Base-by-base conservation (phyloP, 2,797 vertebrate species). In the Parotocinclus haroldoi region DNA sequence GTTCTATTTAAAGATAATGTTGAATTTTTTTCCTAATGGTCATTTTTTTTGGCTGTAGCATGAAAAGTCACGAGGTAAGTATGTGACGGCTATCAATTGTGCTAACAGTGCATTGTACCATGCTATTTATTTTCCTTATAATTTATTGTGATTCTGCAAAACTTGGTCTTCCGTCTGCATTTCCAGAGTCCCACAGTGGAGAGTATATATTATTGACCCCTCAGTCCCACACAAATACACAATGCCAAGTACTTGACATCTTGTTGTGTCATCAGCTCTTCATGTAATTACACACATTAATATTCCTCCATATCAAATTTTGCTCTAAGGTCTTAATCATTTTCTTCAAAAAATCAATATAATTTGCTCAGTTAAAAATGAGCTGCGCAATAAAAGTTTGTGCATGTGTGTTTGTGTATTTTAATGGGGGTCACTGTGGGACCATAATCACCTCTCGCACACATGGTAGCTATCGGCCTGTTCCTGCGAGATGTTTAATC, bases 21-120 rank as follows among this genome's bases (percentile, higher is more conserved):
- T 75, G 67, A 69, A 75, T 84, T 85, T 81, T n/a, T 74, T 66
- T 44, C 45, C 44, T 78, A 82, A 82, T 81, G 80, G 73, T 88
- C 84, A 84, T 80, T 81, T 77, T 88, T 85, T 86, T 79, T 79
- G 84, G 84, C 74, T 70, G 86, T 88, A 90, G 88, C 88, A 87
- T 90, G 89, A 84, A 70, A 11, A 78, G 74, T 88, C 84, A 80
- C 82, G 84, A 85, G 78, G 81, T 79, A 8, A 81, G 76, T 79
- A 75, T 84, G 79, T 78, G 79, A 84, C 65, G 76, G 73, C 81
- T 76, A 79, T 84, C 72, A 80, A 80, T 81, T 81, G 85, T 66
- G 69, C 62, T 68, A 37, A 58, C 51, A 67, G 80, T 83, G 67
- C 50, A 71, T 68, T 62, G 63, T 54, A 61, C 51, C 63, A 46